Evolutionary conservation across 2,113 vertebrate genomes (phyloP), one percentile per base, ranked within the genome.

Genomic region (Azemiops feae): DNA sequence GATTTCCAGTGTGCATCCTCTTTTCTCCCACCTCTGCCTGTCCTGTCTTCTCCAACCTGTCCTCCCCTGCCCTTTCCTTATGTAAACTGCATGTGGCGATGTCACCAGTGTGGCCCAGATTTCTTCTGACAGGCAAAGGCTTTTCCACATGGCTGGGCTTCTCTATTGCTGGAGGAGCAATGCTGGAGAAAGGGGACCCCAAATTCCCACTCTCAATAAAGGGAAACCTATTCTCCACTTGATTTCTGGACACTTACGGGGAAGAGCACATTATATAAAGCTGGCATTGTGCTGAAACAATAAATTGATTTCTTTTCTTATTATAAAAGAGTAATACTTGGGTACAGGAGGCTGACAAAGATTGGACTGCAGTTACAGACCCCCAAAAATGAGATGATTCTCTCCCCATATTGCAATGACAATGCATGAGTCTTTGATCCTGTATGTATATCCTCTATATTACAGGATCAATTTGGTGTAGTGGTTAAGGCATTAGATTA

Each of bases 31-130:
- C 60, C 58, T 88, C 25, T 54, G 57, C 50, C 89, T 69, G 85
- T 85, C 47, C 4, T 64, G 27, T 54, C 89, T 0, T 47, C 74
- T 69, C 27, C 93, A 81, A 69, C 87, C 93, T 95, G 96, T 95
- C 96, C 95, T 96, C 93, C 93, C 64, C 53, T 97, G 96, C 95
- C 89, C 96, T 96, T 94, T 93, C 94, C 96, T 97, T 96, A 96
- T 93, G 96, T 97, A 96, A 97, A 95, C 53, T 25, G 94, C 95
- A 95, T 95, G 96, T 96, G 96, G 92, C 54, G 54, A 95, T 94
- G 64, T 96, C 96, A 96, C 93, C 88, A 91, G 91, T 93, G 18
- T 89, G 96, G 95, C 96, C 96, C 96, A 96, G 96, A 96, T 96
- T 94, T 94, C 96, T 96, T 96, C 96, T 96, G 96, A 96, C 96